Base-by-base conservation (phyloP, 2,888 invertebrate genomes). In the Periphyllus acericola region DNA sequence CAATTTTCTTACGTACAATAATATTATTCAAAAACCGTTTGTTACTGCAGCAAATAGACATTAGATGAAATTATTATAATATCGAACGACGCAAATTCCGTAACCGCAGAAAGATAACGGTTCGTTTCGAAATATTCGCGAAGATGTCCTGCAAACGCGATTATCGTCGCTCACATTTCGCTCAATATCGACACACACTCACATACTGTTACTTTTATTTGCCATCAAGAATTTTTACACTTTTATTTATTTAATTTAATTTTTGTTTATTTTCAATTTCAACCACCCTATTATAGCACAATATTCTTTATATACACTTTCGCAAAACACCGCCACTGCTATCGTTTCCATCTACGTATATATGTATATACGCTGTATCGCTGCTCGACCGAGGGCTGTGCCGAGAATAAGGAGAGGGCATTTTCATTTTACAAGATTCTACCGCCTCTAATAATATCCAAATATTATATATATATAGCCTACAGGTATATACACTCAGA, bases 211-310 rank as follows among this genome's bases (percentile, higher is more conserved):
- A 80, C 29, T 66, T 74, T 83, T 55, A 83, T 83, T 74, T 83
- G 29, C 25, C 60, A 5, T 36, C 36, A 5, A 21, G n/a, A 66
- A 40, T 83, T 83, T 75, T 21, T 40, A 29, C n/a, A n/a, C 68
- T 75, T 19, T 36, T 60, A 29, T 25, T 46, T 82, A 60, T 29
- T 29, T 32, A 32, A 66, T 29, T 55, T 76, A n/a, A 5, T 46
- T 46, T 80, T 71, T 80, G 79, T 86, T 86, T 86, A 81, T 66
- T 87, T 87, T 87, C 87, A 66, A 87, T 87, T 81, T 75, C 40
- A 17, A n/a, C 81, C 36, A 40, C 36, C 32, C 60, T 17, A 36
- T 36, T 68, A 75, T 29, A 36, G 34, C 8, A 32, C 55, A 60
- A 68, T 78, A 78, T 78, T 66, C 55, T 83, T 83, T 66, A 34